Evolutionary conservation across 2,888 invertebrate species (phyloP).

Genomic region (Chrysina gloriosa): DNA sequence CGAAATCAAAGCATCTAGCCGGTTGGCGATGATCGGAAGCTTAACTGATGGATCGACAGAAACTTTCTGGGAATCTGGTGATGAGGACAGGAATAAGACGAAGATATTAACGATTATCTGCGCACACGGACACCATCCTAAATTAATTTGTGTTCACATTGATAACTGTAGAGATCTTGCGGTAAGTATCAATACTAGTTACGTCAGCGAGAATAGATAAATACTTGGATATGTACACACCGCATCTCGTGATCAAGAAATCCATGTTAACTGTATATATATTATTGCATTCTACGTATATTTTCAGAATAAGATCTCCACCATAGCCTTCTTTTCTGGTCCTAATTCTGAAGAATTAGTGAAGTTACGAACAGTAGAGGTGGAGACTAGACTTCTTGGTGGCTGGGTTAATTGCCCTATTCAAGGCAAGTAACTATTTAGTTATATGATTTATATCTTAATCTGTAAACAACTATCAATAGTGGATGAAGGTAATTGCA

Average conservation of each 20-base stretch:
- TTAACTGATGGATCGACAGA: conserved; percentile 95
- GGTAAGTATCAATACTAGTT: conserved; percentile 71
- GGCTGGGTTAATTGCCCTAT: conserved; percentile 93
- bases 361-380: conserved; percentile 84
- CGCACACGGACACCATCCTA: conserved; percentile 74
- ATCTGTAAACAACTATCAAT: no score
- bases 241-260: no score
- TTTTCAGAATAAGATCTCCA: conserved; percentile 88
- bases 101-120: conserved; percentile 83
- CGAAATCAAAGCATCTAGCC: conserved; percentile 90
- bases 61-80: conserved; percentile 99
- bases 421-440: conserved; percentile 68
- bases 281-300: neutral
- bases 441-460: no score
- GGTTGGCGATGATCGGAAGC: conserved; percentile 94
- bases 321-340: conserved; percentile 87
- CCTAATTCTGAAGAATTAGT: conserved; percentile 83
- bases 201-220: no score
- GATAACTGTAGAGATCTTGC: conserved; percentile 94
- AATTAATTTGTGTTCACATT: conserved; percentile 87
- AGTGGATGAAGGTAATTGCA: no score
- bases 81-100: conserved; percentile 93
- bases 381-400: conserved; percentile 81
- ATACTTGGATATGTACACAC: no score
- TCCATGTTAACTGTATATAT: no score